Evolutionary conservation across 2,888 invertebrate genomes (phyloP), one percentile per base, ranked within the genome.

Genomic region (Acrobasis suavella): DNA sequence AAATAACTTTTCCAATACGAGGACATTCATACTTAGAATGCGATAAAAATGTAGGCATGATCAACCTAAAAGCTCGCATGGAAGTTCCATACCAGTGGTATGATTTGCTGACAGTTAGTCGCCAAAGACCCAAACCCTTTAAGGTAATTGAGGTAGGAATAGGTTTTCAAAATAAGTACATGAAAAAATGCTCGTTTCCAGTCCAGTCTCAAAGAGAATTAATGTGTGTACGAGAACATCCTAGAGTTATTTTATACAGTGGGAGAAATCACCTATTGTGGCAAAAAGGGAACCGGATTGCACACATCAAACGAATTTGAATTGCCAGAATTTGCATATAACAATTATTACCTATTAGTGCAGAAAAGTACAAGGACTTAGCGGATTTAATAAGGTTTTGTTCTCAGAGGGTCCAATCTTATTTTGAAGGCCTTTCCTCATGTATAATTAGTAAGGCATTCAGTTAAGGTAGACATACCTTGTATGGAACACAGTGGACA

Each of bases 1-100:
- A 66, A 71, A 64, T 70, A 22, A 68, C 65, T 65, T 73, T 68
- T 64, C 71, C 71, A 32, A 67, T 70, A 37, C 61, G 69, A 6
- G 70, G 71, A 17, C 72, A 69, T 64, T 72, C 69, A 62, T 72
- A 71, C 60, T 60, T 74, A 37, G 72, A 73, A 52, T 72, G 72
- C 64, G 69, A 74, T 32, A 64, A 62, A 65, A 70, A 70, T 60
- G 68, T 74, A 69, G 69, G 66, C 50, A 51, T 59, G 52, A 67
- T 73, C 56, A 73, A 72, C 58, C 61, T 67, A 56, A 73, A 72
- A 65, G 39, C 65, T 55, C 64, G 60, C 38, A 63, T 62, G 63
- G 67, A 70, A 60, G 51, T 55, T 49, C 70, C 72, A 61, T 65
- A 69, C 42, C 42, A 42, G 12, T 42, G 42, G 42, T 42, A 42